phyloP scores from a whole-genome alignment of 2,797 vertebrate genomes.

The Trematomus bernacchii region DNA sequence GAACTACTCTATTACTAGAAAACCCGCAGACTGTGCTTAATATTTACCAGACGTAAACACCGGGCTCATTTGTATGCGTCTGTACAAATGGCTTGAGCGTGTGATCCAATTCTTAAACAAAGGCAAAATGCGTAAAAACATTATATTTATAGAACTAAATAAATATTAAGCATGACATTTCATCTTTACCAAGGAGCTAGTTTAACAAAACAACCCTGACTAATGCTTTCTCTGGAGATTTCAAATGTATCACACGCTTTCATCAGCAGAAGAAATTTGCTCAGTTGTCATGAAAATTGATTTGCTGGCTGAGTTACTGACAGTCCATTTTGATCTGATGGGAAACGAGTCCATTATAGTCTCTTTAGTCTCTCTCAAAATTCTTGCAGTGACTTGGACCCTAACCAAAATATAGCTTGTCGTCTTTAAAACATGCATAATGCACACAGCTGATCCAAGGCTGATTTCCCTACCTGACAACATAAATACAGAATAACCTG shows the following conservation, averaged over 20 bases:
- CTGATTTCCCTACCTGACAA: no score
- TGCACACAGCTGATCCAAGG: no score
- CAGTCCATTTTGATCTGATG: neutral
- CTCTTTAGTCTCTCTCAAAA: no score
- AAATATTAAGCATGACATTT: no score
- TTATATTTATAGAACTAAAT: neutral
- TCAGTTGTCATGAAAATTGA: neutral
- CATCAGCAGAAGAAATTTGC: neutral
- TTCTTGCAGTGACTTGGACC: no score
- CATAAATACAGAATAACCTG: no score
- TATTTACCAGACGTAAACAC: neutral
- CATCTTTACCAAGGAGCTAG: no score
- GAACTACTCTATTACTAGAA: slow-evolving; percentile 15
- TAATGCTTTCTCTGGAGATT: neutral
- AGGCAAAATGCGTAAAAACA: no score
- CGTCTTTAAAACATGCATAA: no score
- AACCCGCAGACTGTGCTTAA: neutral
- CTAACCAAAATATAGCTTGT: no score
- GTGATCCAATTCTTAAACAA: neutral
- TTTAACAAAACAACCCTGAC: neutral
- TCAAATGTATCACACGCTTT: neutral
- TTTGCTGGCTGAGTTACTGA: neutral
- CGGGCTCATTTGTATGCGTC: neutral
- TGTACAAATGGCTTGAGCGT: neutral
- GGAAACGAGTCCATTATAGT: no score